Percentiles rank a stretch among this genome's conserved stretches.
These are phyloP conservation scores for Rhaphigaster nebulosa DNA, from an alignment of 2,888 invertebrate genomes.

Conservation along the genomic window DNA sequence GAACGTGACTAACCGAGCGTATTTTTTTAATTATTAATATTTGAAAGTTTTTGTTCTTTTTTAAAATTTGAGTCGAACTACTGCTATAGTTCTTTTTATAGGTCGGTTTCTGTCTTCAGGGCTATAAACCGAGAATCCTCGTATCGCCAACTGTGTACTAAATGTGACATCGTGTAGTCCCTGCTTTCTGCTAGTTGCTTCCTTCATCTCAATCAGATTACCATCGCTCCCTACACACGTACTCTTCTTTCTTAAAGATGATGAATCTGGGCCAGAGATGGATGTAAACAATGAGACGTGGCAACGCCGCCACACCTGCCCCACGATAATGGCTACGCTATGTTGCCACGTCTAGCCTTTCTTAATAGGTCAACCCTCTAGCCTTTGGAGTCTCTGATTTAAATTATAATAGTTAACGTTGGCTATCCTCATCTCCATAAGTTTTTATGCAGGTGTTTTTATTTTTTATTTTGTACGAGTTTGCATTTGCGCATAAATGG, in stretches of 20 bases:
- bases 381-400: slow-evolving; percentile 49
- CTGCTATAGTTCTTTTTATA: not conserved
- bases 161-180: not conserved
- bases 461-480: not conserved
- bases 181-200: not conserved
- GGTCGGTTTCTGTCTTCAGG: not conserved
- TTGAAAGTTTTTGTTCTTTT: not conserved
- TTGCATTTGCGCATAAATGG: not conserved
- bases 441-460: slow-evolving; percentile 41
- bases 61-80: not conserved
- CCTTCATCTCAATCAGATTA: not conserved
- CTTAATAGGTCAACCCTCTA: slow-evolving; percentile 59
- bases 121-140: not conserved
- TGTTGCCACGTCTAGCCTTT: slow-evolving; percentile 59
- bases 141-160: not conserved
- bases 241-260: not conserved
- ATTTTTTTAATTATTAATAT: too few species aligned
- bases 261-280: slow-evolving; percentile 54
- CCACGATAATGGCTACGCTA: slow-evolving; percentile 57
- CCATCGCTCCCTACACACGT: not conserved
- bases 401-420: slow-evolving; percentile 36
- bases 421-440: slow-evolving; percentile 30
- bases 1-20: too few species aligned
- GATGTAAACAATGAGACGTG: slow-evolving; percentile 62
- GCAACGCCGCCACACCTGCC: slow-evolving; percentile 63